Evolutionary conservation across 92 coral and sea anemone species (phyloP), one percentile per base, ranked within the genome.

Genomic region (Blastomussa wellsi): DNA sequence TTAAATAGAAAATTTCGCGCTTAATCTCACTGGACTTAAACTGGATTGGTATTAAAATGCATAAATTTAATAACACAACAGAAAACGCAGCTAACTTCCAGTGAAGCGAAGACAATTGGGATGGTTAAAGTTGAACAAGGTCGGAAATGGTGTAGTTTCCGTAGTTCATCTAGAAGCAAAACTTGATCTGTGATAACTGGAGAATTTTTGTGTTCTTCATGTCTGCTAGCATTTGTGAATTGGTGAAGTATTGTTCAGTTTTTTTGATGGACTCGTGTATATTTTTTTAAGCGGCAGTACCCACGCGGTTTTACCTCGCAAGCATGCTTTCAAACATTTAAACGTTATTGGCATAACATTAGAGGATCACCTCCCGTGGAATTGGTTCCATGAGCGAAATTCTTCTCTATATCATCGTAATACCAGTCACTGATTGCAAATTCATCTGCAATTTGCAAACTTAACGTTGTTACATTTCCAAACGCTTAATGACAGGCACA

Each of bases 401-500:
- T 60, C 8, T n/a, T 60, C 16, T 59, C n/a, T 24, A 59, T 1
- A 11, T 60, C 67, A 4, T 60, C 2, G 22, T 47, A n/a, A 11
- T 28, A 20, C 44, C 51, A 7, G 36, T 42, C 31, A 24, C 51
- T 60, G 31, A 68, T 49, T 80, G 55, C 39, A 49, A 32, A 35
- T n/a, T 35, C 48, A 12, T 31, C 14, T 29, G 48, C 39, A 11
- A 3, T 68, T n/a, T 29, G 28, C 24, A 5, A 17, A 5, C 57
- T 29, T 7, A 48, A 26, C 60, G 26, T 13, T 81, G 85, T 72
- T 81, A 47, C 39, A 4, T 53, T 22, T 41, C 57, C 37, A 47
- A 41, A 52, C 42, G 35, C 39, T 68, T 42, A 19, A 28, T 62
- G 20, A 26, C 85, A 93, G 95, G 92, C 2, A 55, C 90, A 22